Percentiles rank a stretch among this genome's conserved stretches.
These are phyloP conservation scores for Athrips mouffetella DNA, from an alignment of 2,888 invertebrate species.

Conservation along the genomic window DNA sequence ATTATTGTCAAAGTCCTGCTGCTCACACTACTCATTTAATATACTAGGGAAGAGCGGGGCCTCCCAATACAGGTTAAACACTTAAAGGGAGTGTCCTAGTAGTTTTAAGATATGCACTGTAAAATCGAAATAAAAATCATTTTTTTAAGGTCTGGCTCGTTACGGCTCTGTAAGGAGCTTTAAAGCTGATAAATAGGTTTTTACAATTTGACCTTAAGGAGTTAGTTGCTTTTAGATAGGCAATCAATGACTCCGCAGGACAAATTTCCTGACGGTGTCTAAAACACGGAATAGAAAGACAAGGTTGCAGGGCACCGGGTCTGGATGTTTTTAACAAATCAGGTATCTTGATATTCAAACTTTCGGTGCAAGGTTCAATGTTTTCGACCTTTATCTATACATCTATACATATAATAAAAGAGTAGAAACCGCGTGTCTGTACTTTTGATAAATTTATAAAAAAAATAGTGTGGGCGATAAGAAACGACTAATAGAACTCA, in stretches of 20 bases:
- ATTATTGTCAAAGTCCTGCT: no score
- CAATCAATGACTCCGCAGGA: neutral
- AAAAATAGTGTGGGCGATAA: no score
- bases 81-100: no score
- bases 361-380: neutral
- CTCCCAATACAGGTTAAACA: no score
- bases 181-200: neutral
- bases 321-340: slow-evolving; percentile 8
- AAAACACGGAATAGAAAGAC: slow-evolving; percentile 6
- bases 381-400: slow-evolving; percentile 4
- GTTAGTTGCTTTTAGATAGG: neutral
- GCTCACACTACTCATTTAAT: no score
- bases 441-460: no score
- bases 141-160: neutral
- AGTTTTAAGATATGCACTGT: no score
- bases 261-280: neutral
- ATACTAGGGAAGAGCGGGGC: no score
- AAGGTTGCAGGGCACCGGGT: neutral
- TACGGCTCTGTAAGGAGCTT: neutral
- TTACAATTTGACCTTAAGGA: neutral
- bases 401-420: no score
- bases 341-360: slow-evolving; percentile 2
- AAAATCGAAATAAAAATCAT: no score
- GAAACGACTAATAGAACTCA: no score
- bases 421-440: no score